Evolutionary conservation across 1,140 invertebrate genomes (phyloP).

Genomic region (Bombus fervidus): DNA sequence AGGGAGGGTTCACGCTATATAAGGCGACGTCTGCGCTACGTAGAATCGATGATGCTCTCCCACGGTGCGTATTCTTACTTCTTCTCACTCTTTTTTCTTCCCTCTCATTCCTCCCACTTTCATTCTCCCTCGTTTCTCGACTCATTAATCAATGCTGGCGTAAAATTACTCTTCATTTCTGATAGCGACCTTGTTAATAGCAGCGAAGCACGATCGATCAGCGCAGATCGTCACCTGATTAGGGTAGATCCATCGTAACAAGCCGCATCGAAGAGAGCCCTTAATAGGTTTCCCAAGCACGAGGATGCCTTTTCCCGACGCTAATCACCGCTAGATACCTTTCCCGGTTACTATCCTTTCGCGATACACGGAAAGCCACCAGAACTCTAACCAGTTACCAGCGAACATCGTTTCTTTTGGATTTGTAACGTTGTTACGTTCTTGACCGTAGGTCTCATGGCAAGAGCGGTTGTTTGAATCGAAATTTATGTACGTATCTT

Average conservation of each 20-base stretch:
- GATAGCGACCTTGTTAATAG: conserved; percentile 43
- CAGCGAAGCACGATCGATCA: conserved; percentile 37
- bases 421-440: not conserved
- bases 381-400: no score
- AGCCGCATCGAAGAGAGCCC: not conserved
- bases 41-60: conserved; percentile 56
- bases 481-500: conserved; percentile 38
- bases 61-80: conserved; percentile 16
- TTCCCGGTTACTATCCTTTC: conserved; percentile 25
- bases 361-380: conserved; percentile 24
- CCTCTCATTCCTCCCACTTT: not conserved
- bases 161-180: conserved; percentile 40
- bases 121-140: no score
- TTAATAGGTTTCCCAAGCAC: conserved; percentile 20
- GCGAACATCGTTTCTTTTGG: not conserved
- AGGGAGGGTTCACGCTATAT: conserved; percentile 51
- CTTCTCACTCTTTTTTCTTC: not conserved
- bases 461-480: not conserved
- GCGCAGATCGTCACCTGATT: conserved; percentile 45
- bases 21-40: conserved; percentile 40
- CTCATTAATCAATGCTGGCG: conserved; percentile 46
- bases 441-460: not conserved
- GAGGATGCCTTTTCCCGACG: conserved; percentile 6
- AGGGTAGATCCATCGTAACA: conserved; percentile 13
- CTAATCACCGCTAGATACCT: conserved; percentile 29